Evolutionary conservation across 2,113 vertebrate genomes (phyloP), one percentile per base, ranked within the genome.

Genomic region (Uria lomvia): DNA sequence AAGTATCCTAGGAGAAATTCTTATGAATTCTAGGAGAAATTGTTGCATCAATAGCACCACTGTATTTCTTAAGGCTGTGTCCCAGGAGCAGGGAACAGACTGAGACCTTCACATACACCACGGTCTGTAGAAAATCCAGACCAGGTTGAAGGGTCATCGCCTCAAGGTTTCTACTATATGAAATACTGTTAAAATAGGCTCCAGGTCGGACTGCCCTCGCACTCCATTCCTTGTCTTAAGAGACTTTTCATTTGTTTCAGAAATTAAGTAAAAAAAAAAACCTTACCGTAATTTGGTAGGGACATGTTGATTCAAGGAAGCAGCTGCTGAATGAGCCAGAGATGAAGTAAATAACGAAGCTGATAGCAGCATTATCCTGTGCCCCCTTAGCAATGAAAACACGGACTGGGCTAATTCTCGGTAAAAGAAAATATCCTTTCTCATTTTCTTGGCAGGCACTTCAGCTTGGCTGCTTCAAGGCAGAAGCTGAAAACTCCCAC

Each of bases 251-350:
- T 17, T 94, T 94, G 15, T 71, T 91, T 56, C 34, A 66, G 58
- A 91, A 94, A 85, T 75, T 20, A 84, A 63, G 34, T 68, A 13
- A 62, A 78, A 94, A 67, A 87, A 17, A 18, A 45, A 45, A 2
- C 6, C 66, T 26, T 58, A 50, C 55, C 2, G 1, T 59, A 58
- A 67, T 95, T 96, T 81, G 45, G 63, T 84, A 74, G 76, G 47
- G 45, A 86, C 42, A 30, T 60, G 50, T 53, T 86, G 86, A 92
- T 90, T 94, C 76, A 77, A 92, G 89, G 76, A 96, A 96, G 47
- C 91, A 77, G 82, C 86, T 89, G 83, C 68, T 86, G 93, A 89
- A 71, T 0, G 8, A 91, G 86, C 75, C 79, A 67, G 32, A 80
- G 72, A 91, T 55, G 68, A 92, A 94, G 60, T 47, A 96, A 94